Percentiles rank a stretch among this genome's conserved stretches.
Conservation (phyloP, 2,797 vertebrate genomes). For the Falco columbarius region DNA sequence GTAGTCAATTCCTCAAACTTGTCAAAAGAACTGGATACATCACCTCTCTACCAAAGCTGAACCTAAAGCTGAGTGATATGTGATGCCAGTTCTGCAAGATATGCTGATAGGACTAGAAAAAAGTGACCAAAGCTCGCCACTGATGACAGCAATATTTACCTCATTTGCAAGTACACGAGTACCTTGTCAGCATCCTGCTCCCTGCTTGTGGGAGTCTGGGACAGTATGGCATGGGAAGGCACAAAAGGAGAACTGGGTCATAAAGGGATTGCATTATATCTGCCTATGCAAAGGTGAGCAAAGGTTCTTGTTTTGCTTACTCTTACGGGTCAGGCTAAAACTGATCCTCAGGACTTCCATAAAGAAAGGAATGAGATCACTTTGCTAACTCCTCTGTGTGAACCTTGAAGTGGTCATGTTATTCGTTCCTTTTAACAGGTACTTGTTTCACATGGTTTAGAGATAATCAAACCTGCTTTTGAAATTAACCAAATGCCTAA, state of each 20-base stretch:
- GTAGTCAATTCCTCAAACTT: not conserved
- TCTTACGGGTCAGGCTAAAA: not conserved
- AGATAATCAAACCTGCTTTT: constrained; percentile 40
- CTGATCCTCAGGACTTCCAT: no score
- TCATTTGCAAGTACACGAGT: not conserved
- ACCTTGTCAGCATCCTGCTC: not conserved
- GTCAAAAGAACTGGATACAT: not conserved
- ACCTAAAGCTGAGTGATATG: not conserved
- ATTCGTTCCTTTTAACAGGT: constrained; percentile 21
- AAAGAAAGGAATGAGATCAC: not conserved
- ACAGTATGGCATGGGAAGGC: not conserved
- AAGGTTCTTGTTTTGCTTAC: not conserved
- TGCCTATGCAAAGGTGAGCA: not conserved
- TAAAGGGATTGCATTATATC: not conserved
- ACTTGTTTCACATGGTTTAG: constrained; percentile 37
- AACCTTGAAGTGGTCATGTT: not conserved
- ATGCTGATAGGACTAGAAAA: not conserved
- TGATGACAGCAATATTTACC: not conserved
- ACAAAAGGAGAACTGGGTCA: not conserved
- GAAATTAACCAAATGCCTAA: constrained; percentile 50
- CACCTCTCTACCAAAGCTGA: not conserved
- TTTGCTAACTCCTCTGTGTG: not conserved
- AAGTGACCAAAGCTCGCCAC: not conserved
- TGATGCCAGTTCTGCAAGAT: not conserved
- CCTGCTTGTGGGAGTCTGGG: not conserved